Conservation (phyloP, 37 sponge, comb jelly and placozoan genomes). For the Aphrocallistes beatrix region DNA sequence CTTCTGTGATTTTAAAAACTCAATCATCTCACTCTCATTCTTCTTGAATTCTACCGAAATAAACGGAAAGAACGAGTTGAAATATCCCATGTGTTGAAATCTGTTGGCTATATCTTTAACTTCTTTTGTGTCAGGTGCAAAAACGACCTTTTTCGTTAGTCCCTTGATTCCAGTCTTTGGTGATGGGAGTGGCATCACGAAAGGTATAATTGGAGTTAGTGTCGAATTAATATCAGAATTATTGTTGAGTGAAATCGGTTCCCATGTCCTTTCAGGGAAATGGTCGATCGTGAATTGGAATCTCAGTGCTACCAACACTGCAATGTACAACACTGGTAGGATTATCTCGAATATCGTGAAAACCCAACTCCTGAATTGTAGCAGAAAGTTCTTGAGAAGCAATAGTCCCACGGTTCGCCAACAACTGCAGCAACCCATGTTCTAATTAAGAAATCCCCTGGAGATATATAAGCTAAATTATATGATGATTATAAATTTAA, state of each 20-base stretch:
- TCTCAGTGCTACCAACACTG: constrained; percentile 7
- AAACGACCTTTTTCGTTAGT: background rate
- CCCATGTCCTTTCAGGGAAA: background rate
- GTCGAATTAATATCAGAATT: background rate
- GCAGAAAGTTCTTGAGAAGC: background rate
- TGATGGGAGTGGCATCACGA: background rate
- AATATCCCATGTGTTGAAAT: background rate
- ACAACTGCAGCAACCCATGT: background rate
- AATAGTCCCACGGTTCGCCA: background rate
- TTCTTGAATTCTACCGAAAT: background rate
- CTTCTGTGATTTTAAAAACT: background rate
- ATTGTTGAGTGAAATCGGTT: background rate
- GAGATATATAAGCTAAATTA: too few relatives aligned
- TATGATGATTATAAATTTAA: too few relatives aligned
- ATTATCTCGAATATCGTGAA: background rate
- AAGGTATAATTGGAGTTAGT: background rate
- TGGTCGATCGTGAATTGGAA: background rate
- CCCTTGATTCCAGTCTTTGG: background rate
- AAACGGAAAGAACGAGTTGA: background rate
- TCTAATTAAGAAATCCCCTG: too few relatives aligned
- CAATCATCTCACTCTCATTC: background rate
- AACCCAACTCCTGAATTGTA: constrained; percentile 19
- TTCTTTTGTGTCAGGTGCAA: background rate
- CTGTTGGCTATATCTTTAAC: background rate
- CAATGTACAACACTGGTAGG: background rate